Percentiles rank a stretch among this genome's conserved stretches.
Conservation (phyloP, 2,888 invertebrate species). For the Stenichneumon culpator region DNA sequence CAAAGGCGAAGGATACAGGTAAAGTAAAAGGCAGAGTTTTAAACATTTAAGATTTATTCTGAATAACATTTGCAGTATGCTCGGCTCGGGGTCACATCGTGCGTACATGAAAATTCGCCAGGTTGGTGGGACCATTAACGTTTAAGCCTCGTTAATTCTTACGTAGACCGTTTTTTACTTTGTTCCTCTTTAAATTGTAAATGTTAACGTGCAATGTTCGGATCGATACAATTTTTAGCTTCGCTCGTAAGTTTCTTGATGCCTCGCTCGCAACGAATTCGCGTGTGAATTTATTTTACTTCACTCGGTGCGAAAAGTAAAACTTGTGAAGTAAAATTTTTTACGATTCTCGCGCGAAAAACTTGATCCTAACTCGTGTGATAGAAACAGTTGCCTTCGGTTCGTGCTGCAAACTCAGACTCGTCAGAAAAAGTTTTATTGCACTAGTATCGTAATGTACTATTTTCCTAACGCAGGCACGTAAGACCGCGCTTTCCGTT, state of each 20-base stretch:
- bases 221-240: conserved; percentile 5
- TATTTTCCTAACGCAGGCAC: too few relatives aligned
- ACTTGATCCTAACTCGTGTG: too few relatives aligned
- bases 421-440: too few relatives aligned
- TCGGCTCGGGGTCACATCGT: conserved; percentile 69
- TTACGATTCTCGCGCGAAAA: too few relatives aligned
- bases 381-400: too few relatives aligned
- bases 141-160: conserved; percentile 54
- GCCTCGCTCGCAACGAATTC: neutral
- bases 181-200: conserved; percentile 32
- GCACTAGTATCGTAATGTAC: too few relatives aligned
- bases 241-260: neutral
- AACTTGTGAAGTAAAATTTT: too few relatives aligned
- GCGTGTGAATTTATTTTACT: neutral
- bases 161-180: conserved; percentile 64
- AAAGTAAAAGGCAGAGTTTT: conserved; percentile 57
- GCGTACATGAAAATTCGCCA: conserved; percentile 46
- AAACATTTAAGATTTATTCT: conserved; percentile 80
- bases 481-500: too few relatives aligned
- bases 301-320: too few relatives aligned
- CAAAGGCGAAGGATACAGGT: neutral
- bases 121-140: conserved; percentile 26
- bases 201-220: conserved; percentile 37
- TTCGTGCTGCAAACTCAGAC: too few relatives aligned
- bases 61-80: conserved; percentile 74